Percentiles rank a stretch among this genome's conserved stretches.
Evolutionary conservation across 2,797 vertebrate genomes (phyloP).

Genomic region (Hypotaenidia philippensis): DNA sequence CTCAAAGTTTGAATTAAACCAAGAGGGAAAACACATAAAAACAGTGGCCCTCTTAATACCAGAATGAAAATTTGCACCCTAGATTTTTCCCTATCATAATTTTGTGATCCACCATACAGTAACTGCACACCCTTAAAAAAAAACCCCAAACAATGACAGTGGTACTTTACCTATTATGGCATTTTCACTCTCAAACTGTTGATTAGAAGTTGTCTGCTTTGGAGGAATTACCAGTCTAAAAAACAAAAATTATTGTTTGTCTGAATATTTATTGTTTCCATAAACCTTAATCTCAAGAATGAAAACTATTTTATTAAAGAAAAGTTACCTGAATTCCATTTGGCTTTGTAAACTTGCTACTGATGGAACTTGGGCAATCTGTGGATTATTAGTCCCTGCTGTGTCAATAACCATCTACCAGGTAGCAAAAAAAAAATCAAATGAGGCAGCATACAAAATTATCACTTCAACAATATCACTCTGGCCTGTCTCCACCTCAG

Average conservation of each 20-base stretch:
- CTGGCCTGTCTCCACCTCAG: neutral
- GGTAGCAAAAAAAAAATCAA: slow-evolving; percentile 34
- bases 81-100: neutral
- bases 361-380: slow-evolving; percentile 40
- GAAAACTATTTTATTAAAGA: slow-evolving; percentile 43
- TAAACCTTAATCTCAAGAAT: neutral
- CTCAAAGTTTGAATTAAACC: neutral
- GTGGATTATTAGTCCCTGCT: slow-evolving; percentile 5
- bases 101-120: neutral
- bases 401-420: slow-evolving; percentile 69
- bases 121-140: neutral
- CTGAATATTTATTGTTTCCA: neutral
- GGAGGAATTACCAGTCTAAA: slow-evolving; percentile 71
- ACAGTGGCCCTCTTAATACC: neutral
- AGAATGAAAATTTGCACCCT: neutral
- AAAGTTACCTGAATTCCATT: slow-evolving; percentile 79
- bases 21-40: neutral
- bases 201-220: slow-evolving; percentile 51
- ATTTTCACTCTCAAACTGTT: slow-evolving; percentile 59
- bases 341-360: slow-evolving; percentile 55
- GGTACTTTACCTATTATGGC: slow-evolving; percentile 57
- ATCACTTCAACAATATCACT: neutral
- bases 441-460: neutral
- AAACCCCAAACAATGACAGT: neutral
- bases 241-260: slow-evolving; percentile 45